Percentiles rank a stretch among this genome's conserved stretches.
These are phyloP conservation scores for Tringa solitaria DNA, from an alignment of 2,113 vertebrate genomes.

Conservation along the genomic window DNA sequence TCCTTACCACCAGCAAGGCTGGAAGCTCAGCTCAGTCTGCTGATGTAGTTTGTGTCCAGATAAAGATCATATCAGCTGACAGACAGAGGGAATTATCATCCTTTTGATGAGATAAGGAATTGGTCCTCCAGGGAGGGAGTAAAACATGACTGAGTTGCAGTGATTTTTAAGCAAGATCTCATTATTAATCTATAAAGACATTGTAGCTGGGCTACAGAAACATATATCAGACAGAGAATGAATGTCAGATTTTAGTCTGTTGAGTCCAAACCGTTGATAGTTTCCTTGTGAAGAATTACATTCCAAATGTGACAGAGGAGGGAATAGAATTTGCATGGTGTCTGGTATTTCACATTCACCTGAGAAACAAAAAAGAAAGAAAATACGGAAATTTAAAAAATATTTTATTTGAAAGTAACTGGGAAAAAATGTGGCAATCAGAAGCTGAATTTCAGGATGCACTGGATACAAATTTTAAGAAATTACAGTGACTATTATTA, in stretches of 20 bases:
- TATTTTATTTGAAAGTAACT: not conserved
- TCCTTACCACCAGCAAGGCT: conserved; percentile 34
- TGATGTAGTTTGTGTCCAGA: conserved; percentile 23
- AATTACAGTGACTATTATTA: not conserved
- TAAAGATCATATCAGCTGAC: conserved; percentile 56
- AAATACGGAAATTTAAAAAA: not conserved
- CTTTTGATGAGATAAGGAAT: conserved; percentile 53
- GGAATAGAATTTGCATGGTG: not conserved
- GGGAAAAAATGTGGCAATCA: not conserved
- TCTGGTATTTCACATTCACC: not conserved
- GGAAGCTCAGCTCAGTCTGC: conserved; percentile 18
- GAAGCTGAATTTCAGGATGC: not conserved
- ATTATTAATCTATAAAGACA: conserved; percentile 43
- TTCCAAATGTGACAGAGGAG: not conserved
- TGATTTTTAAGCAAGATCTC: conserved; percentile 39
- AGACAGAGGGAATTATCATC: conserved; percentile 27
- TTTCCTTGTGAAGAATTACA: not conserved
- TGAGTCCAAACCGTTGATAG: not conserved
- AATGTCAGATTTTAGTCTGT: not conserved
- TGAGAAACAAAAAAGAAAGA: not conserved
- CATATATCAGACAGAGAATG: not conserved
- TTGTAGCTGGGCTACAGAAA: not conserved
- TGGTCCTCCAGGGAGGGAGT: conserved; percentile 27
- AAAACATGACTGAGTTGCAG: conserved; percentile 34
- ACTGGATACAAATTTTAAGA: not conserved